Conservation (phyloP, 1,140 invertebrate species). For the Plodia interpunctella region DNA sequence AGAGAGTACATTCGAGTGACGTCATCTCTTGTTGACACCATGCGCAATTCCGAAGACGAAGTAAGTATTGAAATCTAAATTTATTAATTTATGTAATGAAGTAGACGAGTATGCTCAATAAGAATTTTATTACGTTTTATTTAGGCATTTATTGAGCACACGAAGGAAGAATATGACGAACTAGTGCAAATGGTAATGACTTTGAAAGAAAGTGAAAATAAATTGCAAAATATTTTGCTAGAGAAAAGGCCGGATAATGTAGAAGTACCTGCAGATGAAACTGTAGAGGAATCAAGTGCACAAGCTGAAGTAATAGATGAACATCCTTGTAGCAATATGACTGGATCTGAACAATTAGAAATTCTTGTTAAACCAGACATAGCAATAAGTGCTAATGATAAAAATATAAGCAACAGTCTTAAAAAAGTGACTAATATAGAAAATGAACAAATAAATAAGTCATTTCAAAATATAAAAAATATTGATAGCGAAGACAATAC, state of each 20-base stretch:
- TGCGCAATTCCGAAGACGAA: constrained; percentile 79
- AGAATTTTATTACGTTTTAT: constrained; percentile 29
- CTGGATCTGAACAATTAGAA: constrained; percentile 23
- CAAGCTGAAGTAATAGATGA: constrained; percentile 21
- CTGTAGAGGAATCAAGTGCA: constrained; percentile 15
- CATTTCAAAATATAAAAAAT: constrained; percentile 38
- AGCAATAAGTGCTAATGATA: constrained; percentile 40
- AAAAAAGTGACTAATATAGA: constrained; percentile 69
- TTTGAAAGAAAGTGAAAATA: constrained; percentile 72
- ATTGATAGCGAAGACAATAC: constrained; percentile 28
- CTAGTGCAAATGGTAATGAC: constrained; percentile 69
- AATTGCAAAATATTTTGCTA: constrained; percentile 56
- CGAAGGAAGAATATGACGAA: constrained; percentile 74
- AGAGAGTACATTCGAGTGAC: constrained; percentile 80
- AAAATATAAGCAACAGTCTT: constrained; percentile 37
- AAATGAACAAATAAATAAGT: constrained; percentile 70
- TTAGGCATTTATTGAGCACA: constrained; percentile 71
- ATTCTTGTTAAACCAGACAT: constrained; percentile 35
- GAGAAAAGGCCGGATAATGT: constrained; percentile 46
- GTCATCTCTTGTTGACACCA: constrained; percentile 79
- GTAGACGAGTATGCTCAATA: not conserved
- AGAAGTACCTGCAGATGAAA: constrained; percentile 45
- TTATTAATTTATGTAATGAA: not conserved
- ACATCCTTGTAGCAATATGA: constrained; percentile 11
- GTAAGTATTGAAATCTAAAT: constrained; percentile 46